Conservation (phyloP, 37 sponge, comb jelly and placozoan species). For the Ephydatia muelleri region DNA sequence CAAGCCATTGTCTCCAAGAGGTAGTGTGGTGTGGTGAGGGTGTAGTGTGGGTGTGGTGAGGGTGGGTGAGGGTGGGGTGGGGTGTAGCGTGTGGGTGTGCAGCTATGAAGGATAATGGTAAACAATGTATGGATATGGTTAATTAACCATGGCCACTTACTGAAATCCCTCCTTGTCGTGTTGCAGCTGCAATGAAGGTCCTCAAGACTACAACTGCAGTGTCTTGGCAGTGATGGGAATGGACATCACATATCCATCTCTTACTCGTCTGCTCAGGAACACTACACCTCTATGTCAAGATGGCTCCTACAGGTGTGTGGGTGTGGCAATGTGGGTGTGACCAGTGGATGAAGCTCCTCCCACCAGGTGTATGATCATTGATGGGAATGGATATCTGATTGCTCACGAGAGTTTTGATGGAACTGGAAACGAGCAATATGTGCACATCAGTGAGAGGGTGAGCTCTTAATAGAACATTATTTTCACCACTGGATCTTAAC, state of each 20-base stretch:
- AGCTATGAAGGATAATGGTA: too few species aligned
- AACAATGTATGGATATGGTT: too few species aligned
- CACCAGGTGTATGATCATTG: conserved; percentile 23
- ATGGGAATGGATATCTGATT: conserved; percentile 21
- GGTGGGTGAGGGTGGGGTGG: too few species aligned
- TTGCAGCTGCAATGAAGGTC: not conserved
- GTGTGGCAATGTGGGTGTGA: too few species aligned
- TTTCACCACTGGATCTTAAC: not conserved
- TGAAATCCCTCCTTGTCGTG: too few species aligned
- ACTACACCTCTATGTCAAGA: not conserved
- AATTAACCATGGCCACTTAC: too few species aligned
- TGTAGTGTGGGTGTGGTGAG: too few species aligned
- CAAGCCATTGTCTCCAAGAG: conserved; percentile 15
- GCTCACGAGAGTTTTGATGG: not conserved
- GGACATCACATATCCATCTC: conserved; percentile 1
- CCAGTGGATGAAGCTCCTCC: too few species aligned
- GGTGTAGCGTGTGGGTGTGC: too few species aligned
- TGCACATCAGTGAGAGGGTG: too few species aligned
- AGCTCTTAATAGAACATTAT: too few species aligned
- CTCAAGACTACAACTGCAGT: conserved; percentile 10
- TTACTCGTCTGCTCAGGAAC: not conserved
- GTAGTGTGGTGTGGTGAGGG: not conserved
- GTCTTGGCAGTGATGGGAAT: conserved; percentile 32
- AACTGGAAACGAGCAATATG: not conserved
- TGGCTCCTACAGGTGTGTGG: not conserved